Conservation (phyloP, 1,140 invertebrate species). For the Anastatus disparis region DNA sequence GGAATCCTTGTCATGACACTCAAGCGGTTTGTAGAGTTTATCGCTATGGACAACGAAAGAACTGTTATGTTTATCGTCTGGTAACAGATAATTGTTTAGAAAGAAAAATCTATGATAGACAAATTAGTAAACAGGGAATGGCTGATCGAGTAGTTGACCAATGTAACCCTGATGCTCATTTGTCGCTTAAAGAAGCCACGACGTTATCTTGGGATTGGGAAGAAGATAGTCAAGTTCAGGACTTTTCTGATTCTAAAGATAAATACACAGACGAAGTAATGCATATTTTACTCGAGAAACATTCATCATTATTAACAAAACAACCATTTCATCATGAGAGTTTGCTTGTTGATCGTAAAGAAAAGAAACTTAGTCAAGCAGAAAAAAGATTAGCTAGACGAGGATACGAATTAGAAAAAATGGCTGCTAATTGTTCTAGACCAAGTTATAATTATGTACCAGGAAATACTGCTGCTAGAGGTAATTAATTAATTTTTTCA, state of each 20-base stretch:
- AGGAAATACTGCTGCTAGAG: constrained; percentile 64
- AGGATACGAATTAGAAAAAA: constrained; percentile 94
- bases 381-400: constrained; percentile 94
- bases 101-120: constrained; percentile 97
- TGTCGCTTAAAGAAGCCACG: constrained; percentile 94
- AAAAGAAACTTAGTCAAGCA: constrained; percentile 92
- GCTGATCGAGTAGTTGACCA: constrained; percentile 98
- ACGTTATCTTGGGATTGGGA: constrained; percentile 94
- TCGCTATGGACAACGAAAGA: constrained; percentile 93
- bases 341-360: constrained; percentile 93
- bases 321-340: constrained; percentile 98
- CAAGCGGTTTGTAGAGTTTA: constrained; percentile 98
- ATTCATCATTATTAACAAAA: constrained; percentile 80
- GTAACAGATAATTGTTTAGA: constrained; percentile 97
- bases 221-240: constrained; percentile 79
- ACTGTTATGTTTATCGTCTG: constrained; percentile 94
- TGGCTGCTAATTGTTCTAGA: constrained; percentile 74
- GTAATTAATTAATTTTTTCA: constrained; percentile 43
- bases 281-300: constrained; percentile 76
- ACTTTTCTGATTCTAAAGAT: constrained; percentile 76
- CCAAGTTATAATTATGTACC: constrained; percentile 65
- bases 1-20: constrained; percentile 99
- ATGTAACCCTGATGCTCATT: constrained; percentile 94
- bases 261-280: constrained; percentile 86
- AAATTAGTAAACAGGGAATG: constrained; percentile 98